Conservation (phyloP, 1,140 invertebrate genomes). For the Melanaphis sacchari region DNA sequence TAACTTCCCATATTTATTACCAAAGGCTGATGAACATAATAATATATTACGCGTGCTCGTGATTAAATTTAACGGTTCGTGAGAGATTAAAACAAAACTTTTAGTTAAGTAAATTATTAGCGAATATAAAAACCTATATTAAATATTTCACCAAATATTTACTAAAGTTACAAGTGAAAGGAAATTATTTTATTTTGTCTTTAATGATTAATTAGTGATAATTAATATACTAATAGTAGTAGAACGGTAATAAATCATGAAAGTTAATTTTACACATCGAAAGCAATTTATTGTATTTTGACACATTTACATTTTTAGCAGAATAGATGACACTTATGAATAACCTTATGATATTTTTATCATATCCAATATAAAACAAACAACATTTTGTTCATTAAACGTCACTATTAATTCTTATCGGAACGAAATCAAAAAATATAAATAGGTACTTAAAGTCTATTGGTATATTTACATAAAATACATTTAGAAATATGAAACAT, state of each 20-base stretch:
- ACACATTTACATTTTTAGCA: background rate
- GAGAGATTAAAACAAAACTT: background rate
- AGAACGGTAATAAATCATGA: background rate
- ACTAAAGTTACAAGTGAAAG: background rate
- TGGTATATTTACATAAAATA: background rate
- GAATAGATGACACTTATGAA: constrained; percentile 9
- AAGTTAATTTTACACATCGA: background rate
- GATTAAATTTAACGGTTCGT: background rate
- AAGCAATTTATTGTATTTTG: constrained; percentile 15
- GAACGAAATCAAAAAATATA: background rate
- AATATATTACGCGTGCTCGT: background rate
- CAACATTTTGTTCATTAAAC: background rate
- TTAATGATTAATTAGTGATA: background rate
- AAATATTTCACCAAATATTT: background rate
- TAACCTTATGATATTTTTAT: background rate
- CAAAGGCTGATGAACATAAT: background rate
- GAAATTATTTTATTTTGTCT: background rate
- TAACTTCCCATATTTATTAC: background rate
- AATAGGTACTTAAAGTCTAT: background rate
- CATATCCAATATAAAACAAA: background rate
- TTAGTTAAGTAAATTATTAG: background rate
- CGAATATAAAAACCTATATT: background rate
- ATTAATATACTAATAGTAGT: background rate
- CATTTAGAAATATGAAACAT: background rate
- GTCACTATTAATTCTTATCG: background rate